Base-by-base conservation (phyloP, 2,797 vertebrate species). In the Oryzias sinensis region DNA sequence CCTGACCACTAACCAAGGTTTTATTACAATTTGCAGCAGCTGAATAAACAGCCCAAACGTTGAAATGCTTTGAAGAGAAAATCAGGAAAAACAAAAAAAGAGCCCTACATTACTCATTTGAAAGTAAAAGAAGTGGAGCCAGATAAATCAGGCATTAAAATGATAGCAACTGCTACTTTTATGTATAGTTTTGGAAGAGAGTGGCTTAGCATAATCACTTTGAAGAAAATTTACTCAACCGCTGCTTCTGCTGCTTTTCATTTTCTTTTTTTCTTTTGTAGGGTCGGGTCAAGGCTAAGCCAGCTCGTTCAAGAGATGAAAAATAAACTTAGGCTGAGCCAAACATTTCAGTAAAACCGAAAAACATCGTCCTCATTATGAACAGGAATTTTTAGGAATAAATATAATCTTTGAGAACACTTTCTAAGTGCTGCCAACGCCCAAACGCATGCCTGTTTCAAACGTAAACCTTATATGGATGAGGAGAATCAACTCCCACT, bases 161-260 rank as follows among this genome's bases (percentile, higher is more conserved):
- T 74, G 77, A 82, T 49, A 60, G 46, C 15, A 25, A 64, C 63
- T 68, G 20, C 18, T 45, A 45, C 11, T 4, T 57, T 57, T 57
- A 46, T 29, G 40, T 60, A 44, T 33, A 1, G 51, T 56, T 53
- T 72, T 59, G 64, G 46, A 49, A 37, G 45, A 15, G 46, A 72
- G 63, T 57, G 20, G 63, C 33, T 37, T 37, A 74, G 68, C 70
- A 68, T 69, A 57, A 73, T 55, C 61, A 63, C 69, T 74, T 78
- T 80, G 59, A 80, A 79, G 33, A 88, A 86, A 70, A 81, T 88
- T 90, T 86, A 84, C 77, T 80, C 53, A 73, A 82, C 84, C 87
- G 82, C 84, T 79, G 88, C 74, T 79, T 87, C 74, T 73, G 74
- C 70, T 81, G 44, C 27, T 64, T 58, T 61, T 77, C 79, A 43